A percentile compares a stretch with the other conserved stretches of the same genome.
phyloP scores from a whole-genome alignment of 2,113 vertebrate species.

The Trichechus manatus region DNA sequence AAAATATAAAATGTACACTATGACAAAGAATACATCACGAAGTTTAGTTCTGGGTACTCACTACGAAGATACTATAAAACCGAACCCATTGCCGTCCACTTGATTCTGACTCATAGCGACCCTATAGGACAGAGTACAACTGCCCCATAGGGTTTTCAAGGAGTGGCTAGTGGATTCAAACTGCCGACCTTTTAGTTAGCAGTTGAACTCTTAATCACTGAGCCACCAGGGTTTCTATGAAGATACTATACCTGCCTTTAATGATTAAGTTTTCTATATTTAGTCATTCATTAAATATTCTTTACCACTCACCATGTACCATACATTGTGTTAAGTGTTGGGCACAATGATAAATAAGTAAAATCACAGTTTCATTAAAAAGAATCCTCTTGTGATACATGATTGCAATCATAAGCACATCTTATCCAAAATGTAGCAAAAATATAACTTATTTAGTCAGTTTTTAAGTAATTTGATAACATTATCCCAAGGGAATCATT shows the following conservation, averaged over 20 bases:
- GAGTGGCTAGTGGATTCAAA: no score
- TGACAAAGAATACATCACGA: background rate
- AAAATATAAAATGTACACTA: background rate
- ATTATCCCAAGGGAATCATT: background rate
- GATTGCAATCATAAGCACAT: no score
- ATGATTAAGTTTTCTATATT: background rate
- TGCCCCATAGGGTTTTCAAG: no score
- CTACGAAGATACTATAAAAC: background rate
- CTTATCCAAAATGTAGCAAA: no score
- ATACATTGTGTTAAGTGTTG: background rate
- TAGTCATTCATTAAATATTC: slow-evolving; percentile 5
- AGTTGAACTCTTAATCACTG: no score
- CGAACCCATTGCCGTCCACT: no score
- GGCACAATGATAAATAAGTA: background rate
- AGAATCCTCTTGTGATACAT: background rate
- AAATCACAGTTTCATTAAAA: slow-evolving; percentile 7
- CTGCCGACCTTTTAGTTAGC: no score
- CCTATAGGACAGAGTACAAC: no score
- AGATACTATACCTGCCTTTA: background rate
- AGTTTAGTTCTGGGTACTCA: background rate
- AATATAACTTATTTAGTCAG: no score
- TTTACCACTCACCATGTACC: background rate
- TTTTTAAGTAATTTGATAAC: no score
- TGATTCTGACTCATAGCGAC: no score
- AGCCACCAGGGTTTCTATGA: background rate